Base-by-base conservation (phyloP, 1,140 invertebrate species). In the Diorhabda carinulata region DNA sequence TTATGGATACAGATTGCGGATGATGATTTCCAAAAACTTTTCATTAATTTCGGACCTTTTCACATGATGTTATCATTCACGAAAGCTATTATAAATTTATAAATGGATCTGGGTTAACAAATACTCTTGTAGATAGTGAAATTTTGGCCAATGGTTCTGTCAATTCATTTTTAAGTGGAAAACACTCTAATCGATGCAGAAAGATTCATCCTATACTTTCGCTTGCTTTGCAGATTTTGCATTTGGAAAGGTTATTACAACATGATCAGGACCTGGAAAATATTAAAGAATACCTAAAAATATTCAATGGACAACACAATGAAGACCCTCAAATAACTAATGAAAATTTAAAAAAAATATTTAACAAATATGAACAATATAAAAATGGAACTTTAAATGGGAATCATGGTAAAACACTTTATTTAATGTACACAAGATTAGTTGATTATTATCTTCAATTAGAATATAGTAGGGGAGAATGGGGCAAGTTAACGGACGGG, bases 81-180 rank as follows among this genome's bases (percentile, higher is more conserved):
- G 40, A 66, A 69, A 63, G 71, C 71, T 40, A 43, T 69, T 43
- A 67, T 67, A 47, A 80, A 43, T 83, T 83, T 71, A 79, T 83
- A 42, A 70, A 78, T 61, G 72, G 79, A 44, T 80, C 79, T 64
- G 71, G 77, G 4, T 81, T 75, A 65, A 61, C 62, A 41, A 63
- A 61, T 52, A 64, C 66, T 56, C 42, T 69, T 9, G 47, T 58
- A 10, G 56, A 72, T 57, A 25, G 7, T 40, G 61, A 69, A n/a
- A 40, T 72, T 7, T 47, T 72, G 40, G 69, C 68, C 57, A 69
- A 52, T 52, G 63, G 64, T 56, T 76, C 67, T n/a, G 70, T 75
- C 43, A 47, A 8, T 7, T 47, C 25, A 57, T 69, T 70, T 56
- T 41, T 72, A n/a, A 41, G 3, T 56, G 69, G 70, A 47, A 75